These are phyloP conservation scores for Mugil cephalus DNA, from an alignment of 2,113 vertebrate genomes.

Conservation along the genomic window DNA sequence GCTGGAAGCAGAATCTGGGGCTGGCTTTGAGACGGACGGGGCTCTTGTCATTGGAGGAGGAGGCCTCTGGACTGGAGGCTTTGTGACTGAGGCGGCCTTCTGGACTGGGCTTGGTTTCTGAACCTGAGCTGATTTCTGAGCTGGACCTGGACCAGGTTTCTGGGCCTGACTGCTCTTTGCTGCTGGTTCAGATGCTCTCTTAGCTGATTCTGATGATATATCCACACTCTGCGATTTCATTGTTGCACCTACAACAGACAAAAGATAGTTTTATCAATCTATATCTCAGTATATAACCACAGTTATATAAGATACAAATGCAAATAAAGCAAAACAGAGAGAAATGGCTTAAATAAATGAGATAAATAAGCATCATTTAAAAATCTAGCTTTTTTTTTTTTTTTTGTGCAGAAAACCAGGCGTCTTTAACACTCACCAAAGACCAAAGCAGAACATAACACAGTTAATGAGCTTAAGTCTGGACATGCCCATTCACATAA, in stretches of 20 bases:
- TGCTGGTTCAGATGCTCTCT: slow-evolving; percentile 81
- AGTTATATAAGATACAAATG: slow-evolving; percentile 78
- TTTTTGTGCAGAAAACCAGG: slow-evolving; percentile 55
- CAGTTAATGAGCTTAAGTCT: slow-evolving; percentile 33
- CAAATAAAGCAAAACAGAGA: slow-evolving; percentile 30
- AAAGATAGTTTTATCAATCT: slow-evolving; percentile 82
- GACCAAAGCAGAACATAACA: slow-evolving; percentile 67
- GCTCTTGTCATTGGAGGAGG: slow-evolving; percentile 77
- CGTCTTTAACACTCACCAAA: slow-evolving; percentile 55
- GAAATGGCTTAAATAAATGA: slow-evolving; percentile 5
- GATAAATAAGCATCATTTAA: slow-evolving; percentile 52
- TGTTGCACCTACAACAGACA: slow-evolving; percentile 90
- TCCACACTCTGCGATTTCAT: slow-evolving; percentile 92
- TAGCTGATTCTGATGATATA: slow-evolving; percentile 85
- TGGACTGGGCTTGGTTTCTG: slow-evolving; percentile 79
- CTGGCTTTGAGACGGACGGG: slow-evolving; percentile 67
- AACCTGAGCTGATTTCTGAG: slow-evolving; percentile 74
- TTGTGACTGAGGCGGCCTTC: slow-evolving; percentile 74
- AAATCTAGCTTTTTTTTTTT: slow-evolving; percentile 71
- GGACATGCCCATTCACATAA: slow-evolving; percentile 60
- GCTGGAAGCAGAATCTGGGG: slow-evolving; percentile 54
- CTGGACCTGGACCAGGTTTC: slow-evolving; percentile 81
- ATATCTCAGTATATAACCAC: neutral
- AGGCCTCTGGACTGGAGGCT: slow-evolving; percentile 77
- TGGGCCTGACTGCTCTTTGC: slow-evolving; percentile 83